Conservation (phyloP, 1,140 invertebrate species). For the Drosophila tropicalis region DNA sequence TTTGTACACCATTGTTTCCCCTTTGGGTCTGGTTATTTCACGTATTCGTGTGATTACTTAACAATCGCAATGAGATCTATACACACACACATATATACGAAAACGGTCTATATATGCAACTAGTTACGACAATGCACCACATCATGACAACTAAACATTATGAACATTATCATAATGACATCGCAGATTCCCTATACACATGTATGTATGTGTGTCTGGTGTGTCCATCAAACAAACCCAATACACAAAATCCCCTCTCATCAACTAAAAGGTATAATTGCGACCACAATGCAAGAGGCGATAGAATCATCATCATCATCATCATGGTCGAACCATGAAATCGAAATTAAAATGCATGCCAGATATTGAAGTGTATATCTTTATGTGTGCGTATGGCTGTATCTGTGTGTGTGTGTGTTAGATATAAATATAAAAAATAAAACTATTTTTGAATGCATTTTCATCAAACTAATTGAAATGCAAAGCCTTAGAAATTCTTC, state of each 20-base stretch:
- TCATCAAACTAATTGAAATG: slow-evolving; percentile 17
- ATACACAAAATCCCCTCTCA: neutral
- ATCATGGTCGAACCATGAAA: slow-evolving; percentile 4
- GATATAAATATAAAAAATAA: neutral
- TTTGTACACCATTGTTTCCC: neutral
- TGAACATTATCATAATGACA: slow-evolving; percentile 48
- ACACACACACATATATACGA: slow-evolving; percentile 17
- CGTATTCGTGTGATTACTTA: slow-evolving; percentile 3
- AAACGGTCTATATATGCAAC: slow-evolving; percentile 3
- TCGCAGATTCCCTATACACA: slow-evolving; percentile 16
- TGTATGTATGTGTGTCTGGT: neutral
- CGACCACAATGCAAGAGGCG: slow-evolving; percentile 24
- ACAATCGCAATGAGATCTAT: slow-evolving; percentile 30
- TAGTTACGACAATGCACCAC: slow-evolving; percentile 4
- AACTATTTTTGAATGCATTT: slow-evolving; percentile 12
- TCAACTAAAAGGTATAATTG: slow-evolving; percentile 34
- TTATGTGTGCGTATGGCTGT: neutral
- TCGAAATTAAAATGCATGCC: slow-evolving; percentile 10
- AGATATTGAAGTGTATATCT: neutral
- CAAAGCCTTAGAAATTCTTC: slow-evolving; percentile 19
- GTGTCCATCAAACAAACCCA: slow-evolving; percentile 2
- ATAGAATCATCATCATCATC: slow-evolving; percentile 13
- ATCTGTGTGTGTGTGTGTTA: neutral
- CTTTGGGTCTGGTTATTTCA: neutral
- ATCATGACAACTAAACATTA: slow-evolving; percentile 37